Conservation (phyloP, 2,113 vertebrate genomes). For the Amphiprion ocellaris region DNA sequence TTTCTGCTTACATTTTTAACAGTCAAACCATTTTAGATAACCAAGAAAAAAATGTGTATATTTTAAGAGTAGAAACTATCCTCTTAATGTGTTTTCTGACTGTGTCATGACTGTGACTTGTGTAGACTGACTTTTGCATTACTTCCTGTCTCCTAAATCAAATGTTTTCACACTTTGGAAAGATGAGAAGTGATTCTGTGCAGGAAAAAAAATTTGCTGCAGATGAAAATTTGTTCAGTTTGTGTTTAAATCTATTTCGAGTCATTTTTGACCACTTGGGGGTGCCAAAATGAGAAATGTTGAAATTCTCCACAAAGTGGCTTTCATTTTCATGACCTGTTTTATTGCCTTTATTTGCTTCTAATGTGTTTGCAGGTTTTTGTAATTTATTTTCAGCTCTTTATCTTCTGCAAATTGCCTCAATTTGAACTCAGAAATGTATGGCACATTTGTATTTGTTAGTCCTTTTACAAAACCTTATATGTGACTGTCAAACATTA, state of each 20-base stretch:
- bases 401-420: not conserved
- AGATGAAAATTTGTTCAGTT: not conserved
- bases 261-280: conserved; percentile 3
- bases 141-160: too few relatives aligned
- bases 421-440: not conserved
- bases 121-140: too few relatives aligned
- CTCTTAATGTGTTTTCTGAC: too few relatives aligned
- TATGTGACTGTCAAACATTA: not conserved
- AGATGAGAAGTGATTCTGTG: too few relatives aligned
- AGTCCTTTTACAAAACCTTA: not conserved
- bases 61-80: too few relatives aligned
- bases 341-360: not conserved
- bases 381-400: not conserved
- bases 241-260: not conserved
- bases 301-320: not conserved
- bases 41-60: not conserved
- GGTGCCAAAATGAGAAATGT: not conserved
- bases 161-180: too few relatives aligned
- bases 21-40: not conserved
- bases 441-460: not conserved
- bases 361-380: too few relatives aligned
- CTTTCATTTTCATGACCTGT: conserved; percentile 2
- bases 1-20: too few relatives aligned
- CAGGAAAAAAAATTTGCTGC: too few relatives aligned
- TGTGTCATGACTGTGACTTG: too few relatives aligned